Conservation (phyloP, 2,797 vertebrate genomes). For the Sebastolobus altivelis region DNA sequence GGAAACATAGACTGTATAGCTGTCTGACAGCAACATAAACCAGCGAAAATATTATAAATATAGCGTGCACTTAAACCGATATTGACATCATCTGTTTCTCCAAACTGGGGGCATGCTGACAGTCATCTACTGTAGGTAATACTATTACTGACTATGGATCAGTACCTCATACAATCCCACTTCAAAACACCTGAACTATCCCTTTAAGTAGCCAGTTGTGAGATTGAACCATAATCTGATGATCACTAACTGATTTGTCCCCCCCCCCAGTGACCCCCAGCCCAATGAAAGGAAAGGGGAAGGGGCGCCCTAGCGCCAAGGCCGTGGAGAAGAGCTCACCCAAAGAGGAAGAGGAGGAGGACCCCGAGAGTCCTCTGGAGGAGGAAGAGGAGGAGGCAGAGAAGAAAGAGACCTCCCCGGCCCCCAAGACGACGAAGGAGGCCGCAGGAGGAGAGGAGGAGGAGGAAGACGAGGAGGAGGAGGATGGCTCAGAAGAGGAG, state of each 20-base stretch:
- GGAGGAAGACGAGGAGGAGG: slow-evolving; percentile 85
- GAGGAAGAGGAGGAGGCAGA: slow-evolving; percentile 89
- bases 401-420: slow-evolving; percentile 90
- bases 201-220: no score
- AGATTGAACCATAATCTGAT: neutral
- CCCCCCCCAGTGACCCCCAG: slow-evolving; percentile 92
- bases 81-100: no score
- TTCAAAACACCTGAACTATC: neutral
- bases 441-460: slow-evolving; percentile 77
- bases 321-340: slow-evolving; percentile 95
- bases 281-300: slow-evolving; percentile 98
- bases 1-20: no score
- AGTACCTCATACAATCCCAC: neutral
- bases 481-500: slow-evolving; percentile 97
- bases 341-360: slow-evolving; percentile 90
- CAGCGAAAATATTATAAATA: no score
- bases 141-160: no score
- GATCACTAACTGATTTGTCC: neutral
- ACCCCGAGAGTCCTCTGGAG: slow-evolving; percentile 83
- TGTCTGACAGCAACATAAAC: no score
- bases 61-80: no score
- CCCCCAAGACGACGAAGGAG: slow-evolving; percentile 89
- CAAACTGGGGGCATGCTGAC: no score
- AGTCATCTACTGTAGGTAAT: no score
- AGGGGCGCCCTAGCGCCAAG: slow-evolving; percentile 95